These are phyloP conservation scores for Ruditapes philippinarum DNA, from an alignment of 1,140 invertebrate genomes.

Conservation along the genomic window DNA sequence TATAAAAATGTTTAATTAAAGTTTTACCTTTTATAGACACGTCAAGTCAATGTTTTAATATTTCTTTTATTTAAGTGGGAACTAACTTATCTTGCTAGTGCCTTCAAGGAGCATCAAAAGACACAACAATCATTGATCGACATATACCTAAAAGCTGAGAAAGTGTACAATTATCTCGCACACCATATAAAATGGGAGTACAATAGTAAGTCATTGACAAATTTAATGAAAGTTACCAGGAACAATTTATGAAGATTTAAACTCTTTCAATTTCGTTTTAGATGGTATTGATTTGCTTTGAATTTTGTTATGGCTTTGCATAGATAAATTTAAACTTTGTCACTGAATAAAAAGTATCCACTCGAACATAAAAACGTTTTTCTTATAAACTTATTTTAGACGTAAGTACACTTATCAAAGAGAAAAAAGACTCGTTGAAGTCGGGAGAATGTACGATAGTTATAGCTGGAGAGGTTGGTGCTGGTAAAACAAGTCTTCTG, in stretches of 20 bases:
- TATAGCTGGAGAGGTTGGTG: constrained; percentile 45
- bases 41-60: no score
- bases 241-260: no score
- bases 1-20: no score
- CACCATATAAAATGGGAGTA: background rate
- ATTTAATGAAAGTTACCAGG: no score
- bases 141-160: background rate
- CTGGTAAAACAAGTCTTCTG: constrained; percentile 37
- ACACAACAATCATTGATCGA: background rate
- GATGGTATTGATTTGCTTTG: no score
- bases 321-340: no score
- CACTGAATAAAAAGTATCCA: no score
- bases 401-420: background rate
- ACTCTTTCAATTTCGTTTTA: no score
- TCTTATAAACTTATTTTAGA: background rate
- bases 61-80: background rate
- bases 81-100: background rate
- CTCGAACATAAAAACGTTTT: no score
- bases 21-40: no score
- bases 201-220: no score
- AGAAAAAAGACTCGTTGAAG: constrained; percentile 31
- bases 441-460: constrained; percentile 36
- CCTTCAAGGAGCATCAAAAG: constrained; percentile 6
- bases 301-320: no score
- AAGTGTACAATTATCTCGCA: background rate